phyloP scores from a whole-genome alignment of 1,140 invertebrate genomes.

The Tetranychus cinnabarinus region DNA sequence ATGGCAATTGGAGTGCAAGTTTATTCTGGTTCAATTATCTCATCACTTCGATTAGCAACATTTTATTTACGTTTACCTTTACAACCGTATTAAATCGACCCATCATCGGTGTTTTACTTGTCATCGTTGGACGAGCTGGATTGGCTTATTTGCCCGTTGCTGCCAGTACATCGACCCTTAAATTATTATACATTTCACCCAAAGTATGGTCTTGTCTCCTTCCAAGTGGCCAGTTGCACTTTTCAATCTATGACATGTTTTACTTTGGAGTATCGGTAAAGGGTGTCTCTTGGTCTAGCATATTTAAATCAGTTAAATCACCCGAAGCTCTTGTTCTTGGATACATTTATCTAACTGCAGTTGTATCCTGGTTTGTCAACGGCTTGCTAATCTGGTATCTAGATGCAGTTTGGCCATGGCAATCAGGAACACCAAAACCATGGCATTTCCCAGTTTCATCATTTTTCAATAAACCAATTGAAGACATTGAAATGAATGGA shows the following conservation, averaged over 20 bases:
- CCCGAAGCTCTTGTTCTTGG: no score
- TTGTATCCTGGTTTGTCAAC: neutral
- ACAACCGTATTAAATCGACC: slow-evolving; percentile 2
- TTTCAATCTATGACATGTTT: no score
- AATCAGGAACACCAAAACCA: slow-evolving; percentile 23
- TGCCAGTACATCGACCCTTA: no score
- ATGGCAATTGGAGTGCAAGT: slow-evolving; percentile 25
- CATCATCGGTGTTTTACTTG: neutral
- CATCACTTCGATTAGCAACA: neutral
- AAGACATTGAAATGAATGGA: neutral
- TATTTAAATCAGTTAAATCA: no score
- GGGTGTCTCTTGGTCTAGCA: no score
- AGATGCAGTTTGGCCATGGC: slow-evolving; percentile 18
- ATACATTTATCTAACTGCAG: neutral
- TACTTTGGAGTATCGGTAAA: no score
- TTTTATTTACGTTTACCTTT: slow-evolving; percentile 1
- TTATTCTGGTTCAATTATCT: neutral
- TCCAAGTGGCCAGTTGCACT: no score
- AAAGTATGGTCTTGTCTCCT: no score
- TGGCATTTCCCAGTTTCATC: slow-evolving; percentile 20
- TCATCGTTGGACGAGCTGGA: no score
- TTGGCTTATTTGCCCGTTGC: no score
- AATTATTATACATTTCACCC: no score
- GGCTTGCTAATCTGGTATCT: slow-evolving; percentile 15
- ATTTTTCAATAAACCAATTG: slow-evolving; percentile 11